These are phyloP conservation scores for Philonicus albiceps DNA, from an alignment of 2,888 invertebrate species.

Conservation along the genomic window DNA sequence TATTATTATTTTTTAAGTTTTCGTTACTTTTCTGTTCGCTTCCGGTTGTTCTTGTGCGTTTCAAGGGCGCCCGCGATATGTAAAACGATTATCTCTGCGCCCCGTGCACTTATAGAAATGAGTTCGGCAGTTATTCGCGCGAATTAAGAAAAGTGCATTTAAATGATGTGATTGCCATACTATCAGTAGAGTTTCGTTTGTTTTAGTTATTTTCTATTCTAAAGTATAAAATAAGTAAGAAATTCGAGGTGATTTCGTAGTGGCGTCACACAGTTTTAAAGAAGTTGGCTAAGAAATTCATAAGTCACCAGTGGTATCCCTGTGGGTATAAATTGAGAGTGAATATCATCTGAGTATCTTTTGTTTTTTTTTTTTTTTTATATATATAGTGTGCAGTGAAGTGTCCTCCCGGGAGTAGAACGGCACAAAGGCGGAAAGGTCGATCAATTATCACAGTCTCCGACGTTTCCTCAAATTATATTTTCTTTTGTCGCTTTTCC, in stretches of 20 bases:
- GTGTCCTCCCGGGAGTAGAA: neutral
- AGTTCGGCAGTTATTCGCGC: neutral
- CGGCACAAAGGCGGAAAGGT: neutral
- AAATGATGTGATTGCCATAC: constrained; percentile 17
- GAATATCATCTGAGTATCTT: neutral
- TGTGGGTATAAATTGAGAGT: neutral
- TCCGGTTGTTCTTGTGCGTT: neutral
- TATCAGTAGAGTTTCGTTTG: constrained; percentile 2
- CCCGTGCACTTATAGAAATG: neutral
- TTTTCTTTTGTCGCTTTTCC: neutral
- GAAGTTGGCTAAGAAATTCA: neutral
- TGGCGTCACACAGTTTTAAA: neutral
- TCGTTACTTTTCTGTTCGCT: neutral
- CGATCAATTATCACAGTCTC: neutral
- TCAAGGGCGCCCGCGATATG: neutral
- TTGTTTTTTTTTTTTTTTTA: too few species aligned
- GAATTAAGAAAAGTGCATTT: neutral
- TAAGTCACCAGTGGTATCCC: neutral
- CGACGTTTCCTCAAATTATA: neutral
- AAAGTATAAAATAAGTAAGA: neutral
- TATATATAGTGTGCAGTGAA: neutral
- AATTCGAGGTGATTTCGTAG: neutral
- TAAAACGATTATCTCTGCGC: neutral
- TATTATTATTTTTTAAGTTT: neutral
- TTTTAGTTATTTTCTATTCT: constrained; percentile 17